Evolutionary conservation across 2,113 vertebrate genomes (phyloP).

Genomic region (Myiagra hebetior): DNA sequence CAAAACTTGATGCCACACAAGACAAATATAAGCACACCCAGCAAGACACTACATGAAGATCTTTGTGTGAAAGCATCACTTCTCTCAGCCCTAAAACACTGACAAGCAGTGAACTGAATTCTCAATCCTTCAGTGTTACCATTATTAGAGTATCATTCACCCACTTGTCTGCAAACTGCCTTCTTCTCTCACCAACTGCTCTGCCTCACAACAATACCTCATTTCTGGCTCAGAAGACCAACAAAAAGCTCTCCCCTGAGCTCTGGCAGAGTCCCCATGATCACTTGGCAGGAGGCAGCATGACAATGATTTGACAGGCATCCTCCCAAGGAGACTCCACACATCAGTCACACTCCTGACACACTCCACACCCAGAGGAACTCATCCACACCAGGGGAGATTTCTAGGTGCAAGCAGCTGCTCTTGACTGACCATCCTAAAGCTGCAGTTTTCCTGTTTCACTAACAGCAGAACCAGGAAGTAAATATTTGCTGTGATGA

Average conservation of each 20-base stretch:
- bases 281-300: slow-evolving; percentile 63
- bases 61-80: not conserved
- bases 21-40: not conserved
- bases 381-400: not conserved
- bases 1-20: not conserved
- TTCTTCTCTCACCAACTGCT: slow-evolving; percentile 21
- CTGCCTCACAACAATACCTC: slow-evolving; percentile 7
- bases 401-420: not conserved
- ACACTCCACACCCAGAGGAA: not conserved
- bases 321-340: slow-evolving; percentile 29
- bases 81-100: not conserved
- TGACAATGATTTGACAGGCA: slow-evolving; percentile 58
- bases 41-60: not conserved
- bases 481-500: not conserved
- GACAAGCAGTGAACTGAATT: not conserved
- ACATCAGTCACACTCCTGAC: slow-evolving; percentile 65
- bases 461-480: not conserved
- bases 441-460: not conserved
- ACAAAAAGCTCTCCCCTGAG: slow-evolving; percentile 63
- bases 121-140: not conserved
- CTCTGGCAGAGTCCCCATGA: slow-evolving; percentile 28
- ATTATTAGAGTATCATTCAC: slow-evolving; percentile 45
- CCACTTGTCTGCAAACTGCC: slow-evolving; percentile 56
- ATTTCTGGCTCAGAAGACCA: slow-evolving; percentile 24
- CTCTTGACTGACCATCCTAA: not conserved